Evolutionary conservation across 37 sponge, comb jelly and placozoan genomes (phyloP), one percentile per base, ranked within the genome.

Genomic region (Tethya wilhelma): DNA sequence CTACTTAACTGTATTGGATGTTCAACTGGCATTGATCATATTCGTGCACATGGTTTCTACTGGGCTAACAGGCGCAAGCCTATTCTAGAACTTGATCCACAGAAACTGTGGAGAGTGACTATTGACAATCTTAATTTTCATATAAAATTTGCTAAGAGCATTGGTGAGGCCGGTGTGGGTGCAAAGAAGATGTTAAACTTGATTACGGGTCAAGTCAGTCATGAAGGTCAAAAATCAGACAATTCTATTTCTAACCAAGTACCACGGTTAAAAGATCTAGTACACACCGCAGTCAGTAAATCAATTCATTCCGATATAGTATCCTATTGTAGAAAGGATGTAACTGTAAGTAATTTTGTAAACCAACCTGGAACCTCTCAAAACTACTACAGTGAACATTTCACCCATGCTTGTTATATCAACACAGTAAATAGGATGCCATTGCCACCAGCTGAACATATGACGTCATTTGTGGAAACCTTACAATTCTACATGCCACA

Each of bases 121-220:
- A 37, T 69, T 37, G 70, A 69, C 33, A 69, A 69, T 69, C 33
- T 69, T 7, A 69, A 69, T 36, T 69, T 69, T 69, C 32, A 69
- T 20, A 69, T 69, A 20, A 69, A 69, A 36, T 69, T 19, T 14
- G 53, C 53, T 19, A 49, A 49, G 14, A 49, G 14, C 14, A 9
- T 49, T 49, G 14, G 14, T 19, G 53, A 49, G 14, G 53, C 53
- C 14, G 53, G 14, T 19, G 14, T 14, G 14, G 53, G 53, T 49
- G 53, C 53, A 14, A 49, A 49, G 14, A 49, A 49, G 53, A 49
- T 49, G 53, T 14, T 49, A 49, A 49, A 49, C 14, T 49, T 49
- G 14, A 49, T 49, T 19, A 49, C 53, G 9, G 53, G 53, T 19
- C 53, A 49, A 49, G 53, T 49, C 14, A 49, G 53, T 14, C 53